phyloP scores from a whole-genome alignment of 2,888 invertebrate genomes.

The Andricus quercusramuli region DNA sequence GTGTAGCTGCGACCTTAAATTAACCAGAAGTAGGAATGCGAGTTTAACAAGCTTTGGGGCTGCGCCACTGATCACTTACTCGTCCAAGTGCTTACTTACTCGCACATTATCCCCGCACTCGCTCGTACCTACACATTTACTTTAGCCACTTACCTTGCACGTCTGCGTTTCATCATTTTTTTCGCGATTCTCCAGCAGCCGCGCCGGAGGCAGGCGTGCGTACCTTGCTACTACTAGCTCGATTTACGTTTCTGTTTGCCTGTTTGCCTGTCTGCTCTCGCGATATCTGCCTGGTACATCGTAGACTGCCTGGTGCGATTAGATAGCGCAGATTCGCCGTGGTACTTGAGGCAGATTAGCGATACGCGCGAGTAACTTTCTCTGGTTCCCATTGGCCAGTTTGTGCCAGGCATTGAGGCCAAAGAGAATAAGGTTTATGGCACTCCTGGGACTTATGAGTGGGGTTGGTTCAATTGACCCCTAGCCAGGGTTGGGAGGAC shows the following conservation, averaged over 20 bases:
- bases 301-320: conserved; percentile 46
- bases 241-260: conserved; percentile 36
- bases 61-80: conserved; percentile 4
- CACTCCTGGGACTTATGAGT: conserved; percentile 2
- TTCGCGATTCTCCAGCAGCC: neutral
- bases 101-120: neutral
- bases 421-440: conserved; percentile 31
- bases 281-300: conserved; percentile 36
- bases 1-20: neutral
- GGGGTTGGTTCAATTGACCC: conserved; percentile 23
- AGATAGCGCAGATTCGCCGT: conserved; percentile 52
- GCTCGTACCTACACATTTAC: neutral
- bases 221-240: conserved; percentile 9
- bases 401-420: conserved; percentile 32
- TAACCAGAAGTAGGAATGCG: conserved; percentile 20
- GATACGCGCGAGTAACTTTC: conserved; percentile 53
- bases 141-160: conserved; percentile 1
- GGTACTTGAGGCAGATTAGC: conserved; percentile 53
- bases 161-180: conserved; percentile 7
- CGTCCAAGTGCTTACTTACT: conserved; percentile 1
- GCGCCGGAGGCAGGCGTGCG: neutral
- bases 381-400: conserved; percentile 50
- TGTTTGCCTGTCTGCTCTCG: conserved; percentile 13
- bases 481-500: neutral
- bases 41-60: conserved; percentile 16